Conservation (phyloP, 2,113 vertebrate genomes). For the Diadophis punctatus region DNA sequence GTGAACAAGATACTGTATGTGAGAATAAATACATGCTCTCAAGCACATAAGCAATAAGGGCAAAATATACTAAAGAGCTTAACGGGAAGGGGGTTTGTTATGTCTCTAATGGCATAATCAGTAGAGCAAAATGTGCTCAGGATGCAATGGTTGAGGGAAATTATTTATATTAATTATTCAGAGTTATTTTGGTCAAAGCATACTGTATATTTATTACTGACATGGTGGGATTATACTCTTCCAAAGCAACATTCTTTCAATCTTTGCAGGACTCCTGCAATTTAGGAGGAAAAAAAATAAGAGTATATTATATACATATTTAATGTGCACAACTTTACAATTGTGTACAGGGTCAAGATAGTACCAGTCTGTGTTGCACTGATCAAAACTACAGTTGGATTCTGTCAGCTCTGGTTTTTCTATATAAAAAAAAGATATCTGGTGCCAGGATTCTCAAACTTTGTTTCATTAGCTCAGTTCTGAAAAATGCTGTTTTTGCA, state of each 20-base stretch:
- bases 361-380: neutral
- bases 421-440: neutral
- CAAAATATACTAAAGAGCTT: neutral
- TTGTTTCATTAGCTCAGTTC: neutral
- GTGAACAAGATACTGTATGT: neutral
- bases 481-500: neutral
- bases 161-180: neutral
- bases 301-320: fast-evolving
- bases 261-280: neutral
- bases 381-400: neutral
- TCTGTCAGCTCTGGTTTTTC: neutral
- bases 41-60: neutral
- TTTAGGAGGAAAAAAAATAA: neutral
- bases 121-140: neutral
- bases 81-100: neutral
- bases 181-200: neutral
- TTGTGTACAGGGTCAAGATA: neutral
- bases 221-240: neutral
- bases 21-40: neutral
- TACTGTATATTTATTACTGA: neutral
- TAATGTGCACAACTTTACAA: neutral
- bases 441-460: neutral
- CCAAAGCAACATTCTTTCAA: neutral
- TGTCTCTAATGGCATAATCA: neutral
- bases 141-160: neutral